Conservation (phyloP, 2,797 vertebrate species). For the Scolopax rusticola region DNA sequence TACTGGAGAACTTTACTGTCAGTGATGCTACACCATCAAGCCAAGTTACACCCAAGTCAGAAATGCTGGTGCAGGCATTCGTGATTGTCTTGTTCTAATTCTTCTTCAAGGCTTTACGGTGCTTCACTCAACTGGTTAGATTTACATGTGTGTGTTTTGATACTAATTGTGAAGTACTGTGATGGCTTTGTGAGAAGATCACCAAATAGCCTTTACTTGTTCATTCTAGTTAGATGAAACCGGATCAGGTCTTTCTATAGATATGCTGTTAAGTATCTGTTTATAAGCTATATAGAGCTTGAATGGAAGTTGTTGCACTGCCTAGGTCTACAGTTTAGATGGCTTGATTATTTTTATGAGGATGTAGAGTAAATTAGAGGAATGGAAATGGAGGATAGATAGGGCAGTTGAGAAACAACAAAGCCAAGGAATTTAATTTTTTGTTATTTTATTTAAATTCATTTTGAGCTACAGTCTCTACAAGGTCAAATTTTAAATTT, state of each 20-base stretch:
- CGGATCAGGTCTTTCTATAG: background rate
- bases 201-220: background rate
- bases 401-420: background rate
- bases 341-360: background rate
- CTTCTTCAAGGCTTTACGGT: background rate
- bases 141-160: background rate
- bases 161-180: background rate
- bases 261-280: background rate
- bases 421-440: background rate
- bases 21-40: background rate
- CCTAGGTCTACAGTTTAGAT: background rate
- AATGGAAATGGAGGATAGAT: background rate
- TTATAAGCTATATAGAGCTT: background rate
- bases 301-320: background rate
- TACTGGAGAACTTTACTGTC: background rate
- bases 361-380: background rate
- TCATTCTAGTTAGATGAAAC: background rate
- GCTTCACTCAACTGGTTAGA: background rate
- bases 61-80: background rate
- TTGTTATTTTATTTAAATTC: background rate
- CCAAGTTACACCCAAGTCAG: background rate
- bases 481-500: background rate
- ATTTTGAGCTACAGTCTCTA: background rate
- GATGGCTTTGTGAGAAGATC: background rate
- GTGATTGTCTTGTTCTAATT: background rate